A percentile compares a stretch with the other conserved stretches of the same genome.
Conservation (phyloP, 2,113 vertebrate species). For the Elgaria multicarinata region DNA sequence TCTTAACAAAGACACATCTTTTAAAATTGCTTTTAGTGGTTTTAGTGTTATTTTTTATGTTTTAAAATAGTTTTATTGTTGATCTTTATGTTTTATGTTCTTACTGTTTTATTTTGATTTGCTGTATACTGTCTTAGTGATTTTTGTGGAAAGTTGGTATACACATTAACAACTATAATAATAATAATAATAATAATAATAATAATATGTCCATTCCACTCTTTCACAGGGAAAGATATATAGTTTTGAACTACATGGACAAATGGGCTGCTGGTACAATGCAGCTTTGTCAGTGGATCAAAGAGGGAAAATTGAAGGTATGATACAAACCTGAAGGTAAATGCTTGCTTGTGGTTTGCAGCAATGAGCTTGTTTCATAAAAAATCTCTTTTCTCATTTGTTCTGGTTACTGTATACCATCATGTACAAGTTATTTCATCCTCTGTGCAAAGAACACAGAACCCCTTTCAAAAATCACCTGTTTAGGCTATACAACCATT, state of each 20-base stretch:
- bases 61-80: not conserved
- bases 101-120: not conserved
- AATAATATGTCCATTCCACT: constrained; percentile 57
- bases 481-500: not conserved
- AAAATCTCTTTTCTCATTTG: not conserved
- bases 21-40: not conserved
- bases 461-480: not conserved
- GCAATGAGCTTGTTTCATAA: not conserved
- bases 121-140: not conserved
- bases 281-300: constrained; percentile 90
- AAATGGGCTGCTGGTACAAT: constrained; percentile 80
- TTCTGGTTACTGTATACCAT: not conserved
- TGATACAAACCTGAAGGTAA: constrained; percentile 11
- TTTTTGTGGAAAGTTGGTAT: not conserved
- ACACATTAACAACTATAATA: not conserved
- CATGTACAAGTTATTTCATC: not conserved
- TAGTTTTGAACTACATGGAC: constrained; percentile 87
- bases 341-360: not conserved
- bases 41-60: not conserved
- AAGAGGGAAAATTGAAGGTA: constrained; percentile 91
- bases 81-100: not conserved
- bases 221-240: constrained; percentile 86
- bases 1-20: not conserved
- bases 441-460: not conserved
- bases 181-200: too few species aligned